Base-by-base conservation (phyloP, 1,140 invertebrate genomes). In the Dendrolimus kikuchii region DNA sequence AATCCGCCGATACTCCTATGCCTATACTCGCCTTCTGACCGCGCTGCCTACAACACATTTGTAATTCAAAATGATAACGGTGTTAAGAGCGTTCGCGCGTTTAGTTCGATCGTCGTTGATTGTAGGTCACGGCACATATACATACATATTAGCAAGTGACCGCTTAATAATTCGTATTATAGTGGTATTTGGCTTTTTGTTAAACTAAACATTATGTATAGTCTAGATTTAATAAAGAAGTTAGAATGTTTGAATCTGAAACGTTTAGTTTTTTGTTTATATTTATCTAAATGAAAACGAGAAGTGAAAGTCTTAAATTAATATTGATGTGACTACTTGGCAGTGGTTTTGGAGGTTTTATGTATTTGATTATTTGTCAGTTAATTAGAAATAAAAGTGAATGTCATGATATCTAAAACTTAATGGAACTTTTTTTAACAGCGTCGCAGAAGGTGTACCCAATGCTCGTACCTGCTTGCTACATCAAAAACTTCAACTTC, bases 401-500 rank as follows among this genome's bases (percentile, higher is more conserved):
- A 23, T 23, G 23, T 23, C 3, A 23, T 23, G 1, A 23, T 23
- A 2, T 23, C 23, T 23, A 23, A 23, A 2, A 23, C 23, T 2
- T 47, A 7, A 47, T 47, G 7, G 7, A 47, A 23, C 38, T 49
- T 57, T 71, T 71, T 57, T 60, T 47, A 49, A 57, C 84, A 96
- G 95, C 69, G 83, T 96, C 55, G 88, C 92, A 7, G 78, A 90
- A 53, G 94, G 95, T 3, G 89, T 92, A 61, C 96, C 96, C 1
- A 94, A 98, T 80, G 91, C 94, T 40, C 92, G 94, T 51, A 94
- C 93, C 5, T 97, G 96, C 81, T 88, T 99, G n/a, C 87, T 99
- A 0, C 94, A 99, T 88, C 97, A 99, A 86, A 99, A 99, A 75
- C 88, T 99, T 10, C 92, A 99, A 90, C 96, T 99, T 93, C 87